Base-by-base conservation (phyloP, 2,888 invertebrate species). In the Muscina levida region DNA sequence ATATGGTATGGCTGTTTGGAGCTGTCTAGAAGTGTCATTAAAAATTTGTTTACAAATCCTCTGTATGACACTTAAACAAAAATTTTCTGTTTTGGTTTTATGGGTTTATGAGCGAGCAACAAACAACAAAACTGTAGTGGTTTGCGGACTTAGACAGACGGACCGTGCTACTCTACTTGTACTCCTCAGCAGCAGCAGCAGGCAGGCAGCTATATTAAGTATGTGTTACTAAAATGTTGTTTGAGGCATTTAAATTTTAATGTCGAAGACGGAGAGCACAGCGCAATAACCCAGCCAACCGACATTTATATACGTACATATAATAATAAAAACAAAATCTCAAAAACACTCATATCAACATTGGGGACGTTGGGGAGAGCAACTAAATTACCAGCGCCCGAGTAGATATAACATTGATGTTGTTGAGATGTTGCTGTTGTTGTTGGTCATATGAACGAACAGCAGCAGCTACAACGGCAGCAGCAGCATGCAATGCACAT, bases 171-270 rank as follows among this genome's bases (percentile, higher is more conserved):
- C 3, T 31, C 3, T 22, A 2, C 46, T 46, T 3, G 46, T 48
- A n/a, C n/a, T n/a, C n/a, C n/a, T n/a, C n/a, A n/a, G n/a, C n/a
- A n/a, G n/a, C n/a, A 8, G 31, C 6, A 8, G 31, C 17, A 17
- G 39, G 3, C 22, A 62, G 22, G 19, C 62, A 42, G 42, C 76
- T 80, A 79, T 82, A 71, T 87, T 88, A 88, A 88, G 87, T 88
- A 85, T 87, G 88, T 88, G 88, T 88, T 88, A 87, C 88, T 88
- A 88, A 88, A 88, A 39, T 62, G 62, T 62, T 88, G 88, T 85
- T 81, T 68, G 72, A 68, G 77, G 77, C 74, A 75, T 81, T 81
- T 75, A 68, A 80, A 80, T 77, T 65, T 70, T 70, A 66, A 57
- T 42, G 44, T 68, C 68, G 66, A 79, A 79, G 68, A 76, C 65